Evolutionary conservation across 2,888 invertebrate genomes (phyloP).

Genomic region (Machimus rusticus): DNA sequence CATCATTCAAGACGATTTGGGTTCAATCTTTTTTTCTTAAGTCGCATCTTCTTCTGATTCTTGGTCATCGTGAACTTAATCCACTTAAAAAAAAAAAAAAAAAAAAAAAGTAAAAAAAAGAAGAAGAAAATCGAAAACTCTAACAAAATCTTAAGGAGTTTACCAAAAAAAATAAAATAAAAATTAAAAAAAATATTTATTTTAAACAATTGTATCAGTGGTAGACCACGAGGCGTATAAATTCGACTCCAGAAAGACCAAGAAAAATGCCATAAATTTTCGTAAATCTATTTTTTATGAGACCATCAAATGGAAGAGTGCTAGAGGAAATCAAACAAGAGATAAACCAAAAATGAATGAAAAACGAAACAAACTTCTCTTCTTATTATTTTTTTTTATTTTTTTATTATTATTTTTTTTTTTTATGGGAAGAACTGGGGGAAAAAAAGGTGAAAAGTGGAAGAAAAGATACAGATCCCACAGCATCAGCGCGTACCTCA

Average conservation of each 20-base stretch:
- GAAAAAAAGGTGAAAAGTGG: neutral
- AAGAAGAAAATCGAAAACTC: no score
- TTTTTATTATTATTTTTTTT: no score
- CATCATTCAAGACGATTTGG: neutral
- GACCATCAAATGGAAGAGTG: neutral
- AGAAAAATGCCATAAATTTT: slow-evolving; percentile 36
- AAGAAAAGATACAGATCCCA: neutral
- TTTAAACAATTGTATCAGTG: neutral
- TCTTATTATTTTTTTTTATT: neutral
- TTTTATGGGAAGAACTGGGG: neutral
- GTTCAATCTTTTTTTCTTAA: neutral
- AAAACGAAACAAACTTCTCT: neutral
- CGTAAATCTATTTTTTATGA: slow-evolving; percentile 35
- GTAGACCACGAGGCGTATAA: neutral
- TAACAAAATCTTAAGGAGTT: neutral
- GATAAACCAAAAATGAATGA: neutral
- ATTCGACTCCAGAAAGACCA: neutral
- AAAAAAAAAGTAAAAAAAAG: no score
- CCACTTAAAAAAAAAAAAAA: neutral
- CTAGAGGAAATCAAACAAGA: neutral
- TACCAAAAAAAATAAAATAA: neutral
- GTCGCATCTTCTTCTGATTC: neutral
- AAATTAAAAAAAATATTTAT: neutral
- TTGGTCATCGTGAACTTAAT: neutral
- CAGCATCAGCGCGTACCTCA: neutral